phyloP scores from a whole-genome alignment of 1,140 invertebrate species.

The Drosophila littoralis region DNA sequence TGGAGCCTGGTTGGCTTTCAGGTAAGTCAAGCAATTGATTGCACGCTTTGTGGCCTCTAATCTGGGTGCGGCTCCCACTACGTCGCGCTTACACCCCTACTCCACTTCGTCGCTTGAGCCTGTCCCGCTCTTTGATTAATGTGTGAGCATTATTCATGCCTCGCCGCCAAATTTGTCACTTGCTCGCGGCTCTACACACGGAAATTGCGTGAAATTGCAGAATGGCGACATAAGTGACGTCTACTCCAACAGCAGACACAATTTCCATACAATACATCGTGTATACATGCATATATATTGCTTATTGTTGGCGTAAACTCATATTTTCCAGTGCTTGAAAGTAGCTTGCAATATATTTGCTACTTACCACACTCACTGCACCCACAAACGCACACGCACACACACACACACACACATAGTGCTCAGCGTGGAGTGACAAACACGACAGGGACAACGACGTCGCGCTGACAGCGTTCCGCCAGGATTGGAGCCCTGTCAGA shows the following conservation, averaged over 20 bases:
- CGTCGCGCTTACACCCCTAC: too few relatives aligned
- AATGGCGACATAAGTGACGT: slow-evolving; percentile 20
- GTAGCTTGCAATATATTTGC: slow-evolving; percentile 56
- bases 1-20: slow-evolving; percentile 91
- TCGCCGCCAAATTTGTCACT: slow-evolving; percentile 44
- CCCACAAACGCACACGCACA: neutral
- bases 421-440: neutral
- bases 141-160: slow-evolving; percentile 39
- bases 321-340: slow-evolving; percentile 52
- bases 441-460: slow-evolving; percentile 8
- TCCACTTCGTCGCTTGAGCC: too few relatives aligned
- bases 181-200: slow-evolving; percentile 10
- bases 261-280: neutral
- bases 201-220: slow-evolving; percentile 37
- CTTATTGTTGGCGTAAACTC: slow-evolving; percentile 53
- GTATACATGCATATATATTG: slow-evolving; percentile 7
- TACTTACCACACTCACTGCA: slow-evolving; percentile 23
- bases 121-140: slow-evolving; percentile 29
- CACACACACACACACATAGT: neutral
- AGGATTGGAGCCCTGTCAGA: neutral
- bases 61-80: slow-evolving; percentile 5
- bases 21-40: slow-evolving; percentile 71
- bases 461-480: slow-evolving; percentile 8
- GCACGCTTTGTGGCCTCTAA: slow-evolving; percentile 35
- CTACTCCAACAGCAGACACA: slow-evolving; percentile 8